Conservation (phyloP, 2,113 vertebrate species). For the Dromas ardeola region DNA sequence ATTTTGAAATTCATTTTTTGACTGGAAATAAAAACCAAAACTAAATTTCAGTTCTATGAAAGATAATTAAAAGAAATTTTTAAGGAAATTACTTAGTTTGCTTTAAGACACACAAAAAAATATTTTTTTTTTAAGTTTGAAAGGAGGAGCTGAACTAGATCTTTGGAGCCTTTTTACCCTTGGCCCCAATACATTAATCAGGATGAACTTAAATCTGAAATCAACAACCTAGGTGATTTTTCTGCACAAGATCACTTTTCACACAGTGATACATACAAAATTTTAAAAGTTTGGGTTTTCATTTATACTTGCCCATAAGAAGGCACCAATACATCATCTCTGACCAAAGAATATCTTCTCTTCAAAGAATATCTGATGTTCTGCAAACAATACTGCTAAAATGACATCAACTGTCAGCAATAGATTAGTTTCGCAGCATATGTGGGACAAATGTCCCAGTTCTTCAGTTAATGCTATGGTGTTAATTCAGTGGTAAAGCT, state of each 20-base stretch:
- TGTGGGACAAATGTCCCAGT: background rate
- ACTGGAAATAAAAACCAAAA: background rate
- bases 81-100: background rate
- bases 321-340: background rate
- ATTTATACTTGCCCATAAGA: background rate
- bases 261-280: background rate
- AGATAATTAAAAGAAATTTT: background rate
- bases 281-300: background rate
- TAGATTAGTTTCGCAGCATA: background rate
- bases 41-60: background rate
- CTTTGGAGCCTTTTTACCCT: background rate
- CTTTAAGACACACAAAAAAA: background rate
- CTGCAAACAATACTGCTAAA: background rate
- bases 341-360: background rate
- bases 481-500: background rate
- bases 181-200: background rate
- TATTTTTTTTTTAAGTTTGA: rapidly evolving
- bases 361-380: background rate
- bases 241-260: background rate
- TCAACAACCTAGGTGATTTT: background rate
- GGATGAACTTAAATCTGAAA: background rate
- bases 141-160: background rate
- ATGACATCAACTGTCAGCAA: background rate
- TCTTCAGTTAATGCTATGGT: background rate
- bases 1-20: background rate